These are phyloP conservation scores for Pinctada fucata DNA, from an alignment of 2,888 invertebrate genomes.

Conservation along the genomic window DNA sequence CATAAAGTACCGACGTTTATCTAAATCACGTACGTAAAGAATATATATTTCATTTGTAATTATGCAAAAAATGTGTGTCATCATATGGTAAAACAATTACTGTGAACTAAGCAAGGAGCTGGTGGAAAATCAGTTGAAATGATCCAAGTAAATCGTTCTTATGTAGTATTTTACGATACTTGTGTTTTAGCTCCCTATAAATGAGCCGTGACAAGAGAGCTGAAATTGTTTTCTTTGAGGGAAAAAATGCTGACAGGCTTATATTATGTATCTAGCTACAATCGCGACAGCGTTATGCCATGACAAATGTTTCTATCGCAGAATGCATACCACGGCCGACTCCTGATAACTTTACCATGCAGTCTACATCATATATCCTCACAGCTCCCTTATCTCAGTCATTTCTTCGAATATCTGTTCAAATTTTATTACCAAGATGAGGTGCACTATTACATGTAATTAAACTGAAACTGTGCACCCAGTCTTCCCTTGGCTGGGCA, in stretches of 20 bases:
- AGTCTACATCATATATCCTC: neutral
- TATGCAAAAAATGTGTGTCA: constrained; percentile 19
- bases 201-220: constrained; percentile 29
- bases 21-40: constrained; percentile 19
- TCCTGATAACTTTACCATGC: constrained; percentile 1
- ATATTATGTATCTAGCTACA: constrained; percentile 8
- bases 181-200: constrained; percentile 19
- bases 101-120: constrained; percentile 12
- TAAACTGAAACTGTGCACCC: constrained; percentile 1
- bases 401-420: neutral
- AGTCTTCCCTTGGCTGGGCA: neutral
- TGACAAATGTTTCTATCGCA: constrained; percentile 17
- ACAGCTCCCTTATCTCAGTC: neutral
- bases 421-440: neutral
- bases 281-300: neutral
- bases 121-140: constrained; percentile 31
- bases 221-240: constrained; percentile 30
- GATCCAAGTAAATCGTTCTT: constrained; percentile 23
- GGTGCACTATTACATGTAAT: neutral
- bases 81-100: constrained; percentile 23
- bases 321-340: neutral
- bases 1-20: constrained; percentile 21
- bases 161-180: constrained; percentile 24
- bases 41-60: constrained; percentile 25
- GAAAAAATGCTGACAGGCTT: constrained; percentile 25